phyloP scores from a whole-genome alignment of 2,888 invertebrate species.

The Emmelina monodactyla region DNA sequence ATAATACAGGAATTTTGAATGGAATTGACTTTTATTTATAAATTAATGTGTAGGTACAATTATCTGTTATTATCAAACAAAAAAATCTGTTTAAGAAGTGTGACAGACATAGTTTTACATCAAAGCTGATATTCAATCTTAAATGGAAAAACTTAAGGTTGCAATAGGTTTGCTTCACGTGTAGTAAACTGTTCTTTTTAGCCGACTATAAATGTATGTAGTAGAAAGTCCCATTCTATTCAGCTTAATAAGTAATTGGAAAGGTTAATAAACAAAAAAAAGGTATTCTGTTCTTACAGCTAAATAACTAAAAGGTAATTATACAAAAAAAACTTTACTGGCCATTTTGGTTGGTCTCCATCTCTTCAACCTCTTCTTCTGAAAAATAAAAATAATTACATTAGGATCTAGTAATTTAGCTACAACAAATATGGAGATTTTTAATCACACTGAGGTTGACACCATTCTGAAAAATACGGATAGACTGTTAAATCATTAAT shows the following conservation, averaged over 20 bases:
- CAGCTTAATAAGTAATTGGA: conserved; percentile 38
- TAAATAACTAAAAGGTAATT: conserved; percentile 15
- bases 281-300: conserved; percentile 31
- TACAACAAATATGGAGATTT: too few relatives aligned
- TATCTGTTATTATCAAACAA: conserved; percentile 16
- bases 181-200: conserved; percentile 27
- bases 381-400: conserved; percentile 37
- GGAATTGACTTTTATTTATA: neutral
- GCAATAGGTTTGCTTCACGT: too few relatives aligned
- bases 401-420: too few relatives aligned
- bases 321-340: conserved; percentile 24
- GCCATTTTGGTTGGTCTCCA: conserved; percentile 55
- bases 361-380: conserved; percentile 58
- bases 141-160: too few relatives aligned
- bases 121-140: too few relatives aligned
- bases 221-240: conserved; percentile 44
- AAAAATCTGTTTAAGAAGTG: too few relatives aligned
- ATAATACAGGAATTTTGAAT: neutral
- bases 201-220: conserved; percentile 20
- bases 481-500: too few relatives aligned
- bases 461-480: too few relatives aligned
- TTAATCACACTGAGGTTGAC: too few relatives aligned
- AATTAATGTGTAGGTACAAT: conserved; percentile 2
- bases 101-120: too few relatives aligned
- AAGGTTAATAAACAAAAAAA: conserved; percentile 5